Conservation (phyloP, 2,797 vertebrate species). For the Spinibarbus caldwelli region DNA sequence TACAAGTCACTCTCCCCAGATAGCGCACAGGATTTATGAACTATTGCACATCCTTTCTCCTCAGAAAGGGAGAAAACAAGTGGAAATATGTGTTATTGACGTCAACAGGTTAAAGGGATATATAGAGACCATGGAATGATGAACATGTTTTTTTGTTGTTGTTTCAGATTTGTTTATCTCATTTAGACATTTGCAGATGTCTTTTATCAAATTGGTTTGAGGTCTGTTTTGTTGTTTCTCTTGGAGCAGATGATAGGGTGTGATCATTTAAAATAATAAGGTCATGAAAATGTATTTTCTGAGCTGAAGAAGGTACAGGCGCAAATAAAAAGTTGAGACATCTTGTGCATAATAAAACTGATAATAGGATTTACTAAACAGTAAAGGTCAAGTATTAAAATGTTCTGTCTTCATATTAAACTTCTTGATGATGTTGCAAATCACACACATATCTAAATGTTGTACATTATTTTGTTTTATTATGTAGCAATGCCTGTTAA, state of each 20-base stretch:
- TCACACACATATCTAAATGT: neutral
- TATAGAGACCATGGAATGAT: neutral
- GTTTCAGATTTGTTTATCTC: neutral
- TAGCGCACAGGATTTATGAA: conserved; percentile 78
- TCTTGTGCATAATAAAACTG: neutral
- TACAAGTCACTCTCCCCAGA: conserved; percentile 79
- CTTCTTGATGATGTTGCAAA: conserved; percentile 2
- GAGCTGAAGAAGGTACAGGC: neutral
- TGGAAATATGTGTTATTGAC: neutral
- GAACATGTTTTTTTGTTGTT: neutral
- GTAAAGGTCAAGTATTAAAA: conserved; percentile 5
- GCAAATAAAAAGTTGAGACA: neutral
- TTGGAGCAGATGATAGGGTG: neutral
- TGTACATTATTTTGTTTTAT: neutral
- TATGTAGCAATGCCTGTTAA: neutral
- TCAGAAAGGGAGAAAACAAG: conserved; percentile 71
- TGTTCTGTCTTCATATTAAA: neutral
- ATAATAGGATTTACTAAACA: conserved; percentile 14
- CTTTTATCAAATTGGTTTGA: conserved; percentile 4
- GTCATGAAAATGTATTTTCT: neutral
- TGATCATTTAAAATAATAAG: neutral
- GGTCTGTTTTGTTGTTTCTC: neutral
- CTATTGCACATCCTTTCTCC: conserved; percentile 72
- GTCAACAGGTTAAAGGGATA: conserved; percentile 8
- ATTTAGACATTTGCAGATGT: conserved; percentile 5